Evolutionary conservation across 2,113 vertebrate genomes (phyloP).

Genomic region (Ornithorhynchus anatinus): DNA sequence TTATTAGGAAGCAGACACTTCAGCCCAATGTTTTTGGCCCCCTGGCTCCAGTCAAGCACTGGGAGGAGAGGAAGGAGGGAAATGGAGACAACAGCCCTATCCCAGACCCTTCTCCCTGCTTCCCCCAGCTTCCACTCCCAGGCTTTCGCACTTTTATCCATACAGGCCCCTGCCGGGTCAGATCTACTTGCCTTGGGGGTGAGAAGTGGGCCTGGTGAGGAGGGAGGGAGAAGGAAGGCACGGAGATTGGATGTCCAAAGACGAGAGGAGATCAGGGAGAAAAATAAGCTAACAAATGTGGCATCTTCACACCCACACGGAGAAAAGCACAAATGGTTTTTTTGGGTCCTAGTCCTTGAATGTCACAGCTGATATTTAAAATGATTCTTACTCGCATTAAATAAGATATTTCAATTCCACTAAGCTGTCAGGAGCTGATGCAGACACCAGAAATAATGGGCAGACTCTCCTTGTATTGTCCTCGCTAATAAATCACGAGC

Average conservation of each 20-base stretch:
- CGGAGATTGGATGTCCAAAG: conserved; percentile 18
- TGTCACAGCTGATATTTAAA: conserved; percentile 74
- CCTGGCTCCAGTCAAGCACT: no score
- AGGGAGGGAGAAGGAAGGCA: fast-evolving
- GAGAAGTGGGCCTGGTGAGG: neutral
- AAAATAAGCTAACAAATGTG: neutral
- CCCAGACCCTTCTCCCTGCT: no score
- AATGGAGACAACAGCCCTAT: no score
- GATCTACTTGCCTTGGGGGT: neutral
- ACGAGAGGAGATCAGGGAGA: neutral
- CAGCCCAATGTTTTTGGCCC: no score
- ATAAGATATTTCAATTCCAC: conserved; percentile 74
- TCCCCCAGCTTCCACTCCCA: no score
- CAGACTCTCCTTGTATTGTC: conserved; percentile 70
- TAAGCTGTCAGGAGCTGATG: conserved; percentile 72
- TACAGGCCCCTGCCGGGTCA: fast-evolving
- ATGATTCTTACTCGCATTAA: conserved; percentile 71
- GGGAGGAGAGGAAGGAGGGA: no score
- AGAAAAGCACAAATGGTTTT: conserved; percentile 37
- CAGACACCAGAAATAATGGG: conserved; percentile 64
- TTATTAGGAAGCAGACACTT: no score
- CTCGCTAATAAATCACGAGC: conserved; percentile 66
- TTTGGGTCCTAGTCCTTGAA: conserved; percentile 70
- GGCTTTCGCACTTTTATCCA: neutral
- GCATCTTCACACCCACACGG: neutral